These are phyloP conservation scores for Propithecus deckenii DNA, from an alignment of 2,797 vertebrate species.

Conservation along the genomic window DNA sequence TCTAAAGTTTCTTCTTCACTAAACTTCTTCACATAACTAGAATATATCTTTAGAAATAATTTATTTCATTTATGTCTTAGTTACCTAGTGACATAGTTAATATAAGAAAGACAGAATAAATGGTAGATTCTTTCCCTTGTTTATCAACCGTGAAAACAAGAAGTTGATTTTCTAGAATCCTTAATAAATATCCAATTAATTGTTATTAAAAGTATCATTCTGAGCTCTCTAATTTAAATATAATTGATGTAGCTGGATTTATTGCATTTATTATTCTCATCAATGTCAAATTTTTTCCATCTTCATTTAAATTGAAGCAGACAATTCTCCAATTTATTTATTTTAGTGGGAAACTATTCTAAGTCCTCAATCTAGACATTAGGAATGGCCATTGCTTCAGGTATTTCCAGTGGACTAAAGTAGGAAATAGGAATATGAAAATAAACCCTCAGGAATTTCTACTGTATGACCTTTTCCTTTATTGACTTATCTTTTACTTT, in stretches of 20 bases:
- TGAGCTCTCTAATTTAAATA: background rate
- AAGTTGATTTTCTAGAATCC: background rate
- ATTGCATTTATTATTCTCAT: background rate
- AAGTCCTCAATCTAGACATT: background rate
- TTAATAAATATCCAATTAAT: background rate
- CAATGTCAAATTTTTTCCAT: background rate
- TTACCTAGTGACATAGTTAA: background rate
- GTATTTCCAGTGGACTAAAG: background rate
- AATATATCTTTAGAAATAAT: background rate
- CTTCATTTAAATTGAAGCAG: background rate
- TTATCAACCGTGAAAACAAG: background rate
- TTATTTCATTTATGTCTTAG: background rate
- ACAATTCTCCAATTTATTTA: background rate
- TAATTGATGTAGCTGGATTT: background rate
- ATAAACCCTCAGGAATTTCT: background rate
- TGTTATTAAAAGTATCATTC: background rate
- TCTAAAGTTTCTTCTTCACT: background rate
- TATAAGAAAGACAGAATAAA: background rate
- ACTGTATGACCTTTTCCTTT: background rate
- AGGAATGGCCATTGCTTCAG: background rate
- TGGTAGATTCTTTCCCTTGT: background rate
- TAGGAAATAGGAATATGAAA: background rate
- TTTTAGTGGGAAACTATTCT: background rate
- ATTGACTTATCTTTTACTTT: background rate
- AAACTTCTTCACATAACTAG: background rate